phyloP scores from a whole-genome alignment of 2,113 vertebrate species.

The Brachypteracias leptosomus region DNA sequence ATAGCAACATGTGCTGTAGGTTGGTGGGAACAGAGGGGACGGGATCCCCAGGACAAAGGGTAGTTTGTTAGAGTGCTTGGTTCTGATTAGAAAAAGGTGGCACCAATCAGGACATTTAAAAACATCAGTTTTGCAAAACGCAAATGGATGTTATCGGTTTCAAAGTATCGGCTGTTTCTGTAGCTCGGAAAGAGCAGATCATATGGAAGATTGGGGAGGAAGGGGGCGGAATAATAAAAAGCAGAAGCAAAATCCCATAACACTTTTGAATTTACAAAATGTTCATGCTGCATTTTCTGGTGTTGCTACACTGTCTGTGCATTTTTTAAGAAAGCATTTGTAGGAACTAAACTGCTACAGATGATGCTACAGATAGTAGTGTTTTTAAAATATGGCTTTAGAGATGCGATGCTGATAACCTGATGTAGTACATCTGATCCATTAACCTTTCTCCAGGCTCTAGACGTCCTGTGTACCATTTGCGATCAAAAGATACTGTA shows the following conservation, averaged over 20 bases:
- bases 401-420: background rate
- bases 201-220: background rate
- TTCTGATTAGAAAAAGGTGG: constrained; percentile 78
- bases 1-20: constrained; percentile 80
- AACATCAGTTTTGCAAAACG: constrained; percentile 28
- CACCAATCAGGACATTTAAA: constrained; percentile 57
- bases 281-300: background rate
- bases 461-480: background rate
- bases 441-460: background rate
- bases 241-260: background rate
- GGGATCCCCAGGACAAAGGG: constrained; percentile 77
- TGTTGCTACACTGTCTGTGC: background rate
- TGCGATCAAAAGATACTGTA: background rate
- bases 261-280: background rate
- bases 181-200: background rate
- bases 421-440: background rate
- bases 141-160: constrained; percentile 38
- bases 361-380: background rate
- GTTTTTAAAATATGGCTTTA: background rate
- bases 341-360: background rate
- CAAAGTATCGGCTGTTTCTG: constrained; percentile 31
- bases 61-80: constrained; percentile 77
- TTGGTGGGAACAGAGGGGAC: constrained; percentile 71
- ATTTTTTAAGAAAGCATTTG: background rate
- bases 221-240: constrained; percentile 10